phyloP scores from a whole-genome alignment of 2,888 invertebrate species.

The Drosophila sordidula region DNA sequence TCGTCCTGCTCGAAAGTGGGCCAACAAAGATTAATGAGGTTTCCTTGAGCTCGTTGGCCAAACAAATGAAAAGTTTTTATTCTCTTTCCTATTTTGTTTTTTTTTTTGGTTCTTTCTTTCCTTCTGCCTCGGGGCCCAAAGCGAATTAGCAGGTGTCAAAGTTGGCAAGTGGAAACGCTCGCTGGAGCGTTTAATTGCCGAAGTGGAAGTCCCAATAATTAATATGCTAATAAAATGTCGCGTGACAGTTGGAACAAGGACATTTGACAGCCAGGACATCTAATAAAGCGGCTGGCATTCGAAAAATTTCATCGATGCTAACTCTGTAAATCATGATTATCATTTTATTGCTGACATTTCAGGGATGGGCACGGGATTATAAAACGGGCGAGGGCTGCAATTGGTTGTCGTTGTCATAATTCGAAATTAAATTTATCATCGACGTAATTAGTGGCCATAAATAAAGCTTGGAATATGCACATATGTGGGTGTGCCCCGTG shows the following conservation, averaged over 20 bases:
- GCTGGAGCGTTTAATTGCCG: slow-evolving; percentile 65
- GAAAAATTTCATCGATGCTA: slow-evolving; percentile 27
- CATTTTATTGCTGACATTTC: slow-evolving; percentile 65
- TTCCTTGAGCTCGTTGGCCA: slow-evolving; percentile 12
- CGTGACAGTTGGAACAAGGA: slow-evolving; percentile 65
- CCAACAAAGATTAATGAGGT: slow-evolving; percentile 73
- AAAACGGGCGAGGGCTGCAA: slow-evolving; percentile 11
- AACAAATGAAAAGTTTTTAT: slow-evolving; percentile 35
- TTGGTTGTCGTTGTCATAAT: slow-evolving; percentile 49
- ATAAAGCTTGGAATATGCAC: slow-evolving; percentile 55
- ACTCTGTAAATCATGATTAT: slow-evolving; percentile 73
- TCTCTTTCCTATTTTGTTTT: slow-evolving; percentile 1
- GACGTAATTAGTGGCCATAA: slow-evolving; percentile 83
- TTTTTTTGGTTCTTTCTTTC: background rate
- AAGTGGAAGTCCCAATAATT: slow-evolving; percentile 50
- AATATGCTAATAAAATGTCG: slow-evolving; percentile 75
- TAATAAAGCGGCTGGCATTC: slow-evolving; percentile 41
- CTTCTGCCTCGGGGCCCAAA: slow-evolving; percentile 1
- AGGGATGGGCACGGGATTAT: slow-evolving; percentile 31
- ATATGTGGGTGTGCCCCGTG: slow-evolving; percentile 6
- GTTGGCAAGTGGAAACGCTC: slow-evolving; percentile 53
- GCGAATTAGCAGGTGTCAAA: slow-evolving; percentile 68
- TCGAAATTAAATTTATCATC: slow-evolving; percentile 82
- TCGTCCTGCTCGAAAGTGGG: slow-evolving; percentile 18
- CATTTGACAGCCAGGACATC: slow-evolving; percentile 41